phyloP scores from a whole-genome alignment of 2,113 vertebrate species.

The Felis catus region F.catus_Fca126_mat1.0 CM031419.1:156275501-156276000 shows the following conservation, averaged over 20 bases:
- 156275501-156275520: not conserved
- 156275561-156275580: not conserved
- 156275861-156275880: not conserved
- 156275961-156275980: not conserved
- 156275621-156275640: not conserved
- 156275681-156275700: not conserved
- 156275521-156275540: not conserved
- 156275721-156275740: not conserved
- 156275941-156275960: not conserved
- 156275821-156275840: not conserved
- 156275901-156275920: not conserved
- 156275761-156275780: not conserved
- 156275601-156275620: not conserved
- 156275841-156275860: not conserved
- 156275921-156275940: not conserved
- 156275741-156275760: not conserved
- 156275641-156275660: not conserved
- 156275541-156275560: not conserved
- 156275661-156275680: not conserved
- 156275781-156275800: no score
- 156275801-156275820: not conserved
- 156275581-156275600: not conserved
- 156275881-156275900: constrained; percentile 30
- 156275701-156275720: not conserved
- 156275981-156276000: not conserved